phyloP scores from a whole-genome alignment of 1,140 invertebrate species.

The Aphaenogaster rudis region DNA sequence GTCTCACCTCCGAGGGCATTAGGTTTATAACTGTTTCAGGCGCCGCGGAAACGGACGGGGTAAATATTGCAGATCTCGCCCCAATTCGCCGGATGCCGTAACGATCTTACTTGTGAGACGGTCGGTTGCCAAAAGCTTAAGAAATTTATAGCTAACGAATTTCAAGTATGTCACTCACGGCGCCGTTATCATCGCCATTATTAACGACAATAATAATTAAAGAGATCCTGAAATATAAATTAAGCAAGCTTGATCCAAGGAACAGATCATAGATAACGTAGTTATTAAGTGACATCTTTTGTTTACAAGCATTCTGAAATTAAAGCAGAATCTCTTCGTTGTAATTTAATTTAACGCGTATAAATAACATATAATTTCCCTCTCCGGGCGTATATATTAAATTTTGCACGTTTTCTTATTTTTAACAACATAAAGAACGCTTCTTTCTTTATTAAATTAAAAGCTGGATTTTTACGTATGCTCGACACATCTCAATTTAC shows the following conservation, averaged over 20 bases:
- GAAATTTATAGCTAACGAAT: not conserved
- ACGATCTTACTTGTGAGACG: not conserved
- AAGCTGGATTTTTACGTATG: slow-evolving; percentile 35
- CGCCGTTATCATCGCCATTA: not conserved
- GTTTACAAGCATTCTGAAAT: not conserved
- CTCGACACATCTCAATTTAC: slow-evolving; percentile 62
- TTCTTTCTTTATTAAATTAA: slow-evolving; percentile 29
- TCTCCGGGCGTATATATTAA: not conserved
- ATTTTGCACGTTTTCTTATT: not conserved
- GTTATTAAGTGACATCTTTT: not conserved
- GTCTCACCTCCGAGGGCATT: not conserved
- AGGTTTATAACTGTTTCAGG: slow-evolving; percentile 36
- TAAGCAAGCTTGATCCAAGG: not conserved
- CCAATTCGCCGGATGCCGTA: slow-evolving; percentile 23
- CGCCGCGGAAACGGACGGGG: not conserved
- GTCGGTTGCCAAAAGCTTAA: not conserved
- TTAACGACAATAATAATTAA: not conserved
- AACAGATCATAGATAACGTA: not conserved
- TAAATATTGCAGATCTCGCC: slow-evolving; percentile 6
- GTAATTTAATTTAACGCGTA: slow-evolving; percentile 6
- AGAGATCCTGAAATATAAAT: not conserved
- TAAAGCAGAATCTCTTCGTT: not conserved
- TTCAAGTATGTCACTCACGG: not conserved
- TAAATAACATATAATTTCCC: not conserved
- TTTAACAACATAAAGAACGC: slow-evolving; percentile 4